A percentile compares a stretch with the other conserved stretches of the same genome.
These are phyloP conservation scores for Caenorhabditis japonica DNA, from an alignment of 2,888 invertebrate species.

Conservation along the genomic window DNA sequence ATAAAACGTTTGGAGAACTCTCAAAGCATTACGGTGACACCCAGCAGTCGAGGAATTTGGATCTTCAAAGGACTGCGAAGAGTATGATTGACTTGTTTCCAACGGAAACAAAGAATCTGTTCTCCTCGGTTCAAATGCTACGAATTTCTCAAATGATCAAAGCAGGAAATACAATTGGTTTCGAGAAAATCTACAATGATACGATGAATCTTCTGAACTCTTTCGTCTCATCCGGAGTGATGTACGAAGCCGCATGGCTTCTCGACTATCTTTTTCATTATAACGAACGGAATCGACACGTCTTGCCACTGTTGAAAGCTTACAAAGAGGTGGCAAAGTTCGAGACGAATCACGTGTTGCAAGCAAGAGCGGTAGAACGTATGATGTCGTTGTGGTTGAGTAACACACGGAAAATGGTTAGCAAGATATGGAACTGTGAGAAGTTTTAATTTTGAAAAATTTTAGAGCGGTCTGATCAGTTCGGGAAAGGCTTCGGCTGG, in stretches of 20 bases:
- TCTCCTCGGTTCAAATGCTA: slow-evolving; percentile 50
- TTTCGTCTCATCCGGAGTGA: slow-evolving; percentile 44
- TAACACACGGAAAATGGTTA: slow-evolving; percentile 20
- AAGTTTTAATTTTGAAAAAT: too few species aligned
- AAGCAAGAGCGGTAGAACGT: slow-evolving; percentile 44
- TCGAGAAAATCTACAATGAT: slow-evolving; percentile 43
- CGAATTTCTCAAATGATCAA: slow-evolving; percentile 49
- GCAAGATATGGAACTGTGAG: too few species aligned
- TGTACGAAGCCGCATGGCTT: slow-evolving; percentile 53
- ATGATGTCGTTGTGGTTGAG: slow-evolving; percentile 49
- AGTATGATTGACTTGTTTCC: slow-evolving; percentile 23
- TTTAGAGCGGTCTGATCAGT: slow-evolving; percentile 3
- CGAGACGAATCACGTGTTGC: slow-evolving; percentile 39
- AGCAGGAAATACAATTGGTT: slow-evolving; percentile 39
- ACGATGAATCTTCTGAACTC: slow-evolving; percentile 26
- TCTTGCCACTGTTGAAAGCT: slow-evolving; percentile 36
- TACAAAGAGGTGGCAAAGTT: slow-evolving; percentile 46
- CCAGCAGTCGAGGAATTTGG: slow-evolving; percentile 33
- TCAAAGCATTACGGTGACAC: slow-evolving; percentile 36
- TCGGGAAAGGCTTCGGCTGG: slow-evolving; percentile 1
- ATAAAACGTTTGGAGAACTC: slow-evolving; percentile 37
- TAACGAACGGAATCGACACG: slow-evolving; percentile 21
- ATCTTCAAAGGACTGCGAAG: slow-evolving; percentile 22
- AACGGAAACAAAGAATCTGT: slow-evolving; percentile 38
- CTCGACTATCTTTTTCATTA: slow-evolving; percentile 47